Evolutionary conservation across 2,113 vertebrate species (phyloP), one percentile per base, ranked within the genome.

Genomic region (Nesospiza acunhae): DNA sequence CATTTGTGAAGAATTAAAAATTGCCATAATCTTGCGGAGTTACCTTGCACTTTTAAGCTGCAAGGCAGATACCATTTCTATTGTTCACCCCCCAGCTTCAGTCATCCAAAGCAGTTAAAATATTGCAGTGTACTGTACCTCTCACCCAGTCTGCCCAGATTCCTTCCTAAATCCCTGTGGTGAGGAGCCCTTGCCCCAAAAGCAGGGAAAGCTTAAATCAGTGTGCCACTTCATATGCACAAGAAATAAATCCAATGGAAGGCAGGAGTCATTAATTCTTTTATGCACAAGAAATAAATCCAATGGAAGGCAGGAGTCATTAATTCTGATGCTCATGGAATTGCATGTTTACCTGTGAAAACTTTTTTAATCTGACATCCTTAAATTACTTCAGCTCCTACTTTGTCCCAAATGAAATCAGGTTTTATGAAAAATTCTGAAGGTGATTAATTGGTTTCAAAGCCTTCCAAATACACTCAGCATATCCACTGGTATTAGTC

Each of bases 371-470:
- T 95, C 86, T 93, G 80, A 92, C 62, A 96, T 84, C 60, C 50
- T 69, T 84, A 97, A 96, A 95, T 96, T 96, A 92, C 92, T 95
- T 93, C 80, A 96, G 94, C 41, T 96, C 84, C 88, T 84, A 84
- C 64, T 92, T 93, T 84, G 58, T 96, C 96, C 93, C 96, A 94
- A 10, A 93, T 92, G 94, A 94, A 92, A 96, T 96, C 73, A 87
- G 69, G 41, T 82, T 92, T 92, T 87, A 88, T 92, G 90, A 96
- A 94, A 90, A 96, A 87, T 78, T 86, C 73, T 90, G 90, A 49
- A 93, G 64, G 68, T 94, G 85, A 96, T 96, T 96, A 96, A 97
- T 97, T 97, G 90, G 73, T 94, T 96, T 94, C 88, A 90, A 95
- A 94, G 79, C 83, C 72, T 90, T 94, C 52, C 2, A 15, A 95